Evolutionary conservation across 2,888 invertebrate species (phyloP).

Genomic region (Amaurobius ferox): DNA sequence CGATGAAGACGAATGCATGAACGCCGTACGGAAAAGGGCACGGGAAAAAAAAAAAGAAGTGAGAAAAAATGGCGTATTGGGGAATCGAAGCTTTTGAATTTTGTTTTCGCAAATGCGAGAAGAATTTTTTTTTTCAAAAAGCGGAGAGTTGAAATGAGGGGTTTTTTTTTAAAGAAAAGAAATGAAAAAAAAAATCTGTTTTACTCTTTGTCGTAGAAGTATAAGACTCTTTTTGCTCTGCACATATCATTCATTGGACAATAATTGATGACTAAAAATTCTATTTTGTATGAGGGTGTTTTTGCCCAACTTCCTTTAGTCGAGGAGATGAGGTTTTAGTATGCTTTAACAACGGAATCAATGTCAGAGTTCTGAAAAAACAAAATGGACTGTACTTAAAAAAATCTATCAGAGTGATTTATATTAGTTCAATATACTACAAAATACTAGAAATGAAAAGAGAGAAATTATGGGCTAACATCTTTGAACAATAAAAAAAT

Average conservation of each 20-base stretch:
- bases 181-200: neutral
- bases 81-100: neutral
- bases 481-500: no score
- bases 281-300: neutral
- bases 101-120: constrained; percentile 1
- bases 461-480: no score
- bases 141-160: neutral
- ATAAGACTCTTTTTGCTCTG: neutral
- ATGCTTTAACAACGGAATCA: neutral
- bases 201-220: neutral
- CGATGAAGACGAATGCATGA: neutral
- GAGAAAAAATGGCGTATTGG: neutral
- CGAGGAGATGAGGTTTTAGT: neutral
- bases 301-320: neutral
- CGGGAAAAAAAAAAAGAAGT: neutral
- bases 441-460: no score
- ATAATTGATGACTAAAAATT: constrained; percentile 2
- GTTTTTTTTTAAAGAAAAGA: neutral
- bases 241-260: constrained; percentile 5
- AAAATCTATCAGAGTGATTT: no score
- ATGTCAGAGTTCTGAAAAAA: neutral
- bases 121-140: neutral
- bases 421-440: no score
- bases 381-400: no score
- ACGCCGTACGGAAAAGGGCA: no score